These are phyloP conservation scores for Gallinago media DNA, from an alignment of 2,113 vertebrate species.

Conservation along the genomic window DNA sequence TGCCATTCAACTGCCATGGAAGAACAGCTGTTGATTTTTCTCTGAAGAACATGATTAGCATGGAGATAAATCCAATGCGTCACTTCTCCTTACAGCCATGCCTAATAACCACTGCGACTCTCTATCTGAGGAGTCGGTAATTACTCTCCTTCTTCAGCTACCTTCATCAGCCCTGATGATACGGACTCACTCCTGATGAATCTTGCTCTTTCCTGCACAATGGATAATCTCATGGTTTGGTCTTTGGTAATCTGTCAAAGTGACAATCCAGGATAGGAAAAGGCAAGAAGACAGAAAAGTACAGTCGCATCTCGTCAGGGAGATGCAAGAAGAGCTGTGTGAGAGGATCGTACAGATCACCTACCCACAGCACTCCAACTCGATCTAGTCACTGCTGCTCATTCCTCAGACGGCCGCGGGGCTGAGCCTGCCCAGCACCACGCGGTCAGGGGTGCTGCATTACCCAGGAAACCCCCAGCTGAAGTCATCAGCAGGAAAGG, in stretches of 20 bases:
- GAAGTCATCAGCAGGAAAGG: constrained; percentile 27
- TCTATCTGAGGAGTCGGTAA: constrained; percentile 22
- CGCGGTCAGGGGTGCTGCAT: neutral
- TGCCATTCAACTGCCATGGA: constrained; percentile 68
- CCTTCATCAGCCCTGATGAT: constrained; percentile 61
- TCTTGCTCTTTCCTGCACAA: constrained; percentile 6
- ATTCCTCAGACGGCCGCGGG: neutral
- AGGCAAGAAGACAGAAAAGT: constrained; percentile 47
- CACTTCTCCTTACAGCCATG: constrained; percentile 57
- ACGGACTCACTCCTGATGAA: constrained; percentile 34
- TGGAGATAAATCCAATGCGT: constrained; percentile 58
- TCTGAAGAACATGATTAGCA: constrained; percentile 71
- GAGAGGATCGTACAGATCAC: neutral
- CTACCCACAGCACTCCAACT: neutral
- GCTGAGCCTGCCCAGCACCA: neutral
- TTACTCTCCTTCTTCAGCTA: constrained; percentile 51
- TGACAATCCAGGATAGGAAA: constrained; percentile 45
- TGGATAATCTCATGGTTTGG: constrained; percentile 46
- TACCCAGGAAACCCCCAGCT: neutral
- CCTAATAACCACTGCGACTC: constrained; percentile 45
- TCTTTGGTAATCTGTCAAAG: constrained; percentile 56
- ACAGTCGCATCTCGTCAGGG: constrained; percentile 11
- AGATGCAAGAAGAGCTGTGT: constrained; percentile 26
- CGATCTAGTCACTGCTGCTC: neutral
- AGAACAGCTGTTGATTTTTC: constrained; percentile 69